Base-by-base conservation (phyloP, 2,113 vertebrate species). In the zebrafish (Danio rerio) region DNA sequence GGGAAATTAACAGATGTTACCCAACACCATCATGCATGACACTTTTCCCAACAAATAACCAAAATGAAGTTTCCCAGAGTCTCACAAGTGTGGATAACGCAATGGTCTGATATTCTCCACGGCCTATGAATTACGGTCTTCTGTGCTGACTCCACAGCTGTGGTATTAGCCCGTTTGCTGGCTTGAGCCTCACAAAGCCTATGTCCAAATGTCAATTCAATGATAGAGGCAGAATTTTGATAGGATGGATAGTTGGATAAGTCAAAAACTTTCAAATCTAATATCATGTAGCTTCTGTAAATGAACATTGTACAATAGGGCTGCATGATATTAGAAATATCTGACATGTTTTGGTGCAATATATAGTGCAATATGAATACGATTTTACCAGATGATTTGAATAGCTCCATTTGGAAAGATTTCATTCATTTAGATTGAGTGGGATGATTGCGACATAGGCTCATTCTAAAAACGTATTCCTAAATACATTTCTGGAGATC, bases 1-100 rank as follows among this genome's bases (percentile, higher is more conserved):
- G 59, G 75, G 75, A 78, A 63, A 78, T 63, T 16, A 78, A 63
- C 18, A 78, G 55, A 76, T 76, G 56, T 45, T 61, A 59, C 55
- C 56, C 56, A 15, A 9, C 40, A 45, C 42, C 42, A 13, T n/a
- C 45, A 21, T 43, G 45, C 58, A 49, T 78, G 56, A 78, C 59
- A 52, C 43, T 62, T 4, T 77, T 77, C 50, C 59, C 58, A 63
- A 63, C 75, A 49, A 78, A 78, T 59, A 63, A 78, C 20, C 59
- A 62, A 62, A 58, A 75, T 78, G 4, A 50, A 4, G 12, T 49
- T 62, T 50, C 42, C 42, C 73, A 61, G n/a, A 9, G 42, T 16
- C 12, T 76, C 11, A 47, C 0, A 1, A 47, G n/a, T 47, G 18
- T 13, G 11, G 73, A 47, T 59, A 76, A 76, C 40, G 47, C 73